These are phyloP conservation scores for Onchidella celtica DNA, from an alignment of 2,888 invertebrate species.

Conservation along the genomic window DNA sequence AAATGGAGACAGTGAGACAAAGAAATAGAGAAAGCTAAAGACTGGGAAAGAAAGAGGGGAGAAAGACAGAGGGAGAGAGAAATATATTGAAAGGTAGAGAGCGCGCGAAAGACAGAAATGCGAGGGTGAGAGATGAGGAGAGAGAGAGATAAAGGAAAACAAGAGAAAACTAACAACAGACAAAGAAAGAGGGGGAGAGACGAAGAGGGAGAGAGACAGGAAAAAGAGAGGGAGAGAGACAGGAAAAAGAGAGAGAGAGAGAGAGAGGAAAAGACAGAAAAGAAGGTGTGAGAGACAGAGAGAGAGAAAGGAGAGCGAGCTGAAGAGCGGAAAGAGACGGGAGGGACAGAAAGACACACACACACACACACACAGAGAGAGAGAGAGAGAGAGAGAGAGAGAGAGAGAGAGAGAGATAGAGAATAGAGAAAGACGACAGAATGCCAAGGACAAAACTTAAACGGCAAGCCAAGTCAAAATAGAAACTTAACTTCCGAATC, in stretches of 20 bases:
- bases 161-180: background rate
- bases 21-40: constrained; percentile 10
- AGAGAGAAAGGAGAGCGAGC: constrained; percentile 22
- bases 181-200: background rate
- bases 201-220: background rate
- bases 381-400: constrained; percentile 9
- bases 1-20: constrained; percentile 18
- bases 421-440: too few relatives aligned
- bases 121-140: background rate
- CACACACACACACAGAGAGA: too few relatives aligned
- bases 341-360: background rate
- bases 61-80: background rate
- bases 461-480: too few relatives aligned
- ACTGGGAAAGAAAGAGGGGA: constrained; percentile 6
- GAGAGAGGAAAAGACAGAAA: constrained; percentile 10
- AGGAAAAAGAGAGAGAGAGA: background rate
- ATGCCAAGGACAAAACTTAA: too few relatives aligned
- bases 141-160: constrained; percentile 13
- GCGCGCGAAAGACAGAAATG: too few relatives aligned
- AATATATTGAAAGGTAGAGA: background rate
- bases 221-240: background rate
- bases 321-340: background rate
- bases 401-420: too few relatives aligned
- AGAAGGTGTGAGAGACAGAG: constrained; percentile 13
- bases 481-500: too few relatives aligned